phyloP scores from a whole-genome alignment of 30 jellyfish, hydroid and myxozoan genomes.

The Pelagia noctiluca region DNA sequence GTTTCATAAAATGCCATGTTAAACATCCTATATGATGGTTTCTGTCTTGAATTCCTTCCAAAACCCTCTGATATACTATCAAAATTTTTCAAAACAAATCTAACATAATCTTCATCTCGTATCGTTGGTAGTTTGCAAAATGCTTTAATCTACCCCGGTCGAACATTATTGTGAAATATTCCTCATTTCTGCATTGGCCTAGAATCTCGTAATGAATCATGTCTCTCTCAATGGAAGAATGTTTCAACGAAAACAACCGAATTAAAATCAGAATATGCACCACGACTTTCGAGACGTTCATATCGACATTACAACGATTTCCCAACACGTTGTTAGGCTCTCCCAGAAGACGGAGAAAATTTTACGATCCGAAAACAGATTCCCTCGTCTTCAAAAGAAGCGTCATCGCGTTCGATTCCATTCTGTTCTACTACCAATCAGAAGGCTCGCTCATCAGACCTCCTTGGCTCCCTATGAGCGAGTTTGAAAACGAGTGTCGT shows the following conservation, averaged over 20 bases:
- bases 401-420: constrained; percentile 81
- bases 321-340: constrained; percentile 92
- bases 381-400: constrained; percentile 48
- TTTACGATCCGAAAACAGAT: constrained; percentile 22
- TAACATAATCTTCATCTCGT: too few species aligned
- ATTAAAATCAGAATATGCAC: constrained; percentile 74
- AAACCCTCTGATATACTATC: too few species aligned
- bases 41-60: too few species aligned
- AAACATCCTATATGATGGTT: too few species aligned
- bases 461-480: constrained; percentile 71
- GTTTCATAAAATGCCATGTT: too few species aligned
- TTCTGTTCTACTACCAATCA: constrained; percentile 87
- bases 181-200: too few species aligned
- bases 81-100: too few species aligned
- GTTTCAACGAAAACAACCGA: constrained; percentile 20
- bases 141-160: too few species aligned
- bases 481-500: constrained; percentile 79
- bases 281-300: constrained; percentile 71
- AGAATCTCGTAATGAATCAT: too few species aligned
- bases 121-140: too few species aligned
- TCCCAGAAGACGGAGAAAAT: constrained; percentile 26
- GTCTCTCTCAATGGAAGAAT: too few species aligned
- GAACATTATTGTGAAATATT: too few species aligned
- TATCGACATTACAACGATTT: constrained; percentile 77
- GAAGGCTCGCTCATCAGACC: constrained; percentile 85